Percentiles rank a stretch among this genome's conserved stretches.
These are phyloP conservation scores for Erinaceus europaeus DNA, from an alignment of 2,113 vertebrate genomes.

Conservation along the genomic window DNA sequence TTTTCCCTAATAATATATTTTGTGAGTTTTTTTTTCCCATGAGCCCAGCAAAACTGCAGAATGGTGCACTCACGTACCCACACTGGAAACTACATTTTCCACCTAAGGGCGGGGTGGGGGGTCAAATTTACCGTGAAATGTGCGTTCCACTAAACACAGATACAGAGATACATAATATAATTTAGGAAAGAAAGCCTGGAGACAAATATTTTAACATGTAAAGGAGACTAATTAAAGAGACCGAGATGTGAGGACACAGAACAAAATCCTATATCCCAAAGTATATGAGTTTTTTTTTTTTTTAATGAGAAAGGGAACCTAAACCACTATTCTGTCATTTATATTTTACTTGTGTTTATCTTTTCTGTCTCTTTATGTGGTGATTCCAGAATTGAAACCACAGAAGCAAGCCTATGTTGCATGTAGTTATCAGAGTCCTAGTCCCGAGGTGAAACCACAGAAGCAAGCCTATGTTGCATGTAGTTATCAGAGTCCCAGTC, in stretches of 20 bases:
- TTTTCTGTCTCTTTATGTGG: no score
- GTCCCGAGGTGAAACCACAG: no score
- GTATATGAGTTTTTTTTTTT: no score
- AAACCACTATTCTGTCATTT: no score
- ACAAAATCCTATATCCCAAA: background rate
- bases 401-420: no score
- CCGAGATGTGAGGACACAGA: background rate
- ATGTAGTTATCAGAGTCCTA: no score
- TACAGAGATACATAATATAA: background rate
- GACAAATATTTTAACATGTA: background rate
- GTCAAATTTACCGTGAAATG: background rate
- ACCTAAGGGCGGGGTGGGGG: background rate
- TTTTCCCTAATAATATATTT: slow-evolving; percentile 48
- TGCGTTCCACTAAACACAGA: background rate
- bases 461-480: no score
- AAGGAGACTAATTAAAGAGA: background rate
- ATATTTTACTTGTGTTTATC: no score
- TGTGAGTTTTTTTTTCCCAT: slow-evolving; percentile 45
- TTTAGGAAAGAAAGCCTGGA: background rate
- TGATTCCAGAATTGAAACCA: no score
- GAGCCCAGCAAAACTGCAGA: background rate
- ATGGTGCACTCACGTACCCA: background rate
- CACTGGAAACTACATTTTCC: background rate
- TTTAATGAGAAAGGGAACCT: no score
- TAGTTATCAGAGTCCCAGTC: no score